Percentiles rank a stretch among this genome's conserved stretches.
Conservation (phyloP, 2,113 vertebrate genomes). For the Lycocorax pyrrhopterus region DNA sequence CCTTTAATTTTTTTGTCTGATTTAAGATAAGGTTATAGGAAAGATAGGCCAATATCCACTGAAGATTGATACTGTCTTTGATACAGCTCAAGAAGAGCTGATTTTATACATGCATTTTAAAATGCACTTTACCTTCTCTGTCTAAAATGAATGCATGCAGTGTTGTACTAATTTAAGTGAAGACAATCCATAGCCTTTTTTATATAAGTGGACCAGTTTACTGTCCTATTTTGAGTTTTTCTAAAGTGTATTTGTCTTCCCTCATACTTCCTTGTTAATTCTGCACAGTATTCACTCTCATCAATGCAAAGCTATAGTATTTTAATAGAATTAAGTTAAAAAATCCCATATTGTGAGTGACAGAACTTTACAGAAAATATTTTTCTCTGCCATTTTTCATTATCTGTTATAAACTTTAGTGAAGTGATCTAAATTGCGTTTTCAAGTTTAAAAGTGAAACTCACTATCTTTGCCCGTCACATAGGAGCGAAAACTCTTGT, state of each 20-base stretch:
- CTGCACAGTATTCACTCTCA: neutral
- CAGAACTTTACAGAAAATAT: neutral
- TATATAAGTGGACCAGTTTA: neutral
- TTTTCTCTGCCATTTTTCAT: neutral
- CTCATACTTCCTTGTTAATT: neutral
- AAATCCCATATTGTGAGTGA: neutral
- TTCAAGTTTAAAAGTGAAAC: neutral
- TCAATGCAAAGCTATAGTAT: neutral
- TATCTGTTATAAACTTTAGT: neutral
- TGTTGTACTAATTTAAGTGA: neutral
- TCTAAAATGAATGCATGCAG: neutral
- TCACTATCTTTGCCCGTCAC: accelerated
- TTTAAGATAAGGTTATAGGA: neutral
- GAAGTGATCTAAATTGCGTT: neutral
- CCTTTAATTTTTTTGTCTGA: neutral
- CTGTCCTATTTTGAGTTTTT: neutral
- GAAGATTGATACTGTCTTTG: neutral
- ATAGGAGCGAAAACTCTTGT: neutral
- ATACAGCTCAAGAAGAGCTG: neutral
- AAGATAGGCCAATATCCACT: neutral
- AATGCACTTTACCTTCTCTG: neutral
- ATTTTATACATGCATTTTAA: neutral
- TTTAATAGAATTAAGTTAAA: neutral
- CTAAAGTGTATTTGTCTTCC: neutral
- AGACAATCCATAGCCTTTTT: neutral